Base-by-base conservation (phyloP, 2,113 vertebrate species). In the Nothoprocta pentlandii region DNA sequence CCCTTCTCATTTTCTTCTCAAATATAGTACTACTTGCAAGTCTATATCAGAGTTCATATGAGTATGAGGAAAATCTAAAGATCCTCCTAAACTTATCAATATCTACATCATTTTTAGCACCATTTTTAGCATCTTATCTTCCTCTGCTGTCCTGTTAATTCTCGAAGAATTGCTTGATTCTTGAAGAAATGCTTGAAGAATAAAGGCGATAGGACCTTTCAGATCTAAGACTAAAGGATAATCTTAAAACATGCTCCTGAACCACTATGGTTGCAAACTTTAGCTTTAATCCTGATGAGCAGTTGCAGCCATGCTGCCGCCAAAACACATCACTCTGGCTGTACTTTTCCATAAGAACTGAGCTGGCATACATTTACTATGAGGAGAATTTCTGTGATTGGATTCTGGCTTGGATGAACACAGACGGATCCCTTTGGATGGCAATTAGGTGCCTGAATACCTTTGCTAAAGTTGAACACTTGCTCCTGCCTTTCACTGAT, bases 1-100 rank as follows among this genome's bases (percentile, higher is more conserved):
- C 20, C 16, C n/a, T 39, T 77, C 16, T 77, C 22, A 47, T 58
- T 80, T 82, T 42, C 17, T 85, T 62, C 49, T 36, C 46, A 69
- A 82, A 58, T 30, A 69, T 0, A 54, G 13, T 26, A 66, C 23
- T 70, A 46, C 41, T 46, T 89, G 62, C n/a, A 76, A 82, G 11
- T 1, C 0, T 47, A 42, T 17, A 20, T n/a, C 71, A 69, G 59
- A 82, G 19, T 36, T 44, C 12, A 0, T 22, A 10, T 36, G 9
- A 42, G 10, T 26, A 82, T 0, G 0, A 67, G 46, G 20, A n/a
- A 93, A 87, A 94, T 70, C 15, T 66, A 63, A 85, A 51, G 34
- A 66, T 44, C 22, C 25, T 84, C 41, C 62, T 26, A 69, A 80
- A 87, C 28, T 16, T 56, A 58, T 3, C 10, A 39, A 44, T 54